Evolutionary conservation across 2,797 vertebrate genomes (phyloP).

Genomic region (Amblyraja radiata): DNA sequence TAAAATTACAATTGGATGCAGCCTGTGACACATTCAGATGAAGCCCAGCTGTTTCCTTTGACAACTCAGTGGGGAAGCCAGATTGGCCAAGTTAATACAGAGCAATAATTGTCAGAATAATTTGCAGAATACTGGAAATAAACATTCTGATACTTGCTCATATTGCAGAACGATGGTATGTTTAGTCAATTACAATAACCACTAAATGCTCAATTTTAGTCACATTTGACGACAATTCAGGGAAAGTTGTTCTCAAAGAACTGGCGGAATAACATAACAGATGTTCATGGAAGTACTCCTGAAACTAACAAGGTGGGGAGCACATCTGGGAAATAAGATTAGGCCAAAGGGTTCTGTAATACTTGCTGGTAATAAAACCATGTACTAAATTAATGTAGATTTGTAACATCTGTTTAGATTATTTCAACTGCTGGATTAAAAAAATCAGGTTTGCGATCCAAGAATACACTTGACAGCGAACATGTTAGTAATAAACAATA

Average conservation of each 20-base stretch:
- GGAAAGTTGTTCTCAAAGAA: slow-evolving; percentile 9
- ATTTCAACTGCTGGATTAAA: background rate
- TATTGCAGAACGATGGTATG: background rate
- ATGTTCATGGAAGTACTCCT: slow-evolving; percentile 18
- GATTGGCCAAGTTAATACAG: background rate
- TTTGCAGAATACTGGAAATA: background rate
- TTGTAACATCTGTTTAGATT: slow-evolving; percentile 30
- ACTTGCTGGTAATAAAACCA: slow-evolving; percentile 11
- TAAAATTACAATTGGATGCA: slow-evolving; percentile 6
- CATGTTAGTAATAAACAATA: background rate
- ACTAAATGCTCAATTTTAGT: background rate
- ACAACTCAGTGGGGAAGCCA: slow-evolving; percentile 21
- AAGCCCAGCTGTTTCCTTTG: slow-evolving; percentile 23
- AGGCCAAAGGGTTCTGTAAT: slow-evolving; percentile 19
- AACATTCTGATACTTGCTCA: background rate
- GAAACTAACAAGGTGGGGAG: background rate
- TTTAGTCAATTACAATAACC: background rate
- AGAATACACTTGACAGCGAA: background rate
- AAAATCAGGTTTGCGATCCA: slow-evolving; percentile 14
- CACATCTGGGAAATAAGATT: background rate
- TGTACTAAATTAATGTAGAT: slow-evolving; percentile 23
- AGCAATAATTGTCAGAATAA: background rate
- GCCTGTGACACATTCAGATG: background rate
- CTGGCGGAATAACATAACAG: background rate
- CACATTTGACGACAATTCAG: background rate